Conservation (phyloP, 2,888 invertebrate genomes). For the Romanomermis culicivorax region DNA sequence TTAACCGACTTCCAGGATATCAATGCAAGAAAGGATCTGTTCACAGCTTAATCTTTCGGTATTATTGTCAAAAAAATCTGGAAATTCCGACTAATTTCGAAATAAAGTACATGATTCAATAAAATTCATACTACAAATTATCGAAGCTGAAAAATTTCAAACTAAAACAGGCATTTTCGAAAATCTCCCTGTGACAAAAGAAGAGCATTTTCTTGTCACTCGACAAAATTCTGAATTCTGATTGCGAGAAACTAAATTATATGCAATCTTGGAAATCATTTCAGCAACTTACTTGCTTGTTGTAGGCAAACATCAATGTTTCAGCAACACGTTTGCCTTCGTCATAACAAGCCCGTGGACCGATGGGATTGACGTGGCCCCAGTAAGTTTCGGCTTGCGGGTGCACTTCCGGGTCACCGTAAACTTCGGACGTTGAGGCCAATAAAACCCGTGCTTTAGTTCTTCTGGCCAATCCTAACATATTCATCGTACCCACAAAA, state of each 20-base stretch:
- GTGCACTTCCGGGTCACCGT: conserved; percentile 93
- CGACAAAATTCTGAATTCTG: no score
- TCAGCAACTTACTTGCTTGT: conserved; percentile 54
- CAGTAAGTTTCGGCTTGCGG: conserved; percentile 94
- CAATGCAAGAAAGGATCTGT: no score
- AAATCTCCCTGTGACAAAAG: no score
- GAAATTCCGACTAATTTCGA: no score
- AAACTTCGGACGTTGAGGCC: conserved; percentile 95
- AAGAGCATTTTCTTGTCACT: no score
- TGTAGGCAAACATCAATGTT: conserved; percentile 82
- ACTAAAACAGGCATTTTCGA: not conserved
- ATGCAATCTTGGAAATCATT: no score
- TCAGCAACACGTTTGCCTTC: conserved; percentile 98
- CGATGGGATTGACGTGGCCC: conserved; percentile 96
- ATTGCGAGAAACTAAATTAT: no score
- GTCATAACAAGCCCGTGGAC: conserved; percentile 74
- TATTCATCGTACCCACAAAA: conserved; percentile 52
- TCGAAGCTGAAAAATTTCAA: no score
- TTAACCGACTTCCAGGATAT: no score
- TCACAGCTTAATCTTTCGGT: not conserved
- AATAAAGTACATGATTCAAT: no score
- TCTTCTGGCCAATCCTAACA: conserved; percentile 59
- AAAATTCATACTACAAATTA: no score
- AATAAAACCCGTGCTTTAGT: conserved; percentile 76
- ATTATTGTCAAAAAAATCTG: not conserved